Conservation (phyloP, 1,140 invertebrate genomes). For the Bombus haemorrhoidalis region DNA sequence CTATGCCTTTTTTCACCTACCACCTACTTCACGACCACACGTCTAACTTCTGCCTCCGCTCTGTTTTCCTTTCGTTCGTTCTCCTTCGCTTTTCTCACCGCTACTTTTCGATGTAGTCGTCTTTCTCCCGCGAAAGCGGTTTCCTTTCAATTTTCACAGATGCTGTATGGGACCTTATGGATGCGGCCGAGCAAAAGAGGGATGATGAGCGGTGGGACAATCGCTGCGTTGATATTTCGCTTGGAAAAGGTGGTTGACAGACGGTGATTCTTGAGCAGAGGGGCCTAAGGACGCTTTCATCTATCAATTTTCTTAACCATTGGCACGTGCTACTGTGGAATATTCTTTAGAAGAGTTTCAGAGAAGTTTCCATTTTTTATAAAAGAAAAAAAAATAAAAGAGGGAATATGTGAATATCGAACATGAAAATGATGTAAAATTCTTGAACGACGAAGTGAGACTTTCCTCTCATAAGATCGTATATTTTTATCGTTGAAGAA, state of each 20-base stretch:
- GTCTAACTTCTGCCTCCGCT: not conserved
- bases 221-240: not conserved
- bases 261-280: not conserved
- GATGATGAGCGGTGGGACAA: not conserved
- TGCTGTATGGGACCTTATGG: slow-evolving; percentile 7
- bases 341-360: not conserved
- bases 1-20: slow-evolving; percentile 44
- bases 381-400: too few relatives aligned
- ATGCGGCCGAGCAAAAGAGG: not conserved
- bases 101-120: not conserved
- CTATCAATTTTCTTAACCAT: not conserved
- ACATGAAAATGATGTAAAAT: too few relatives aligned
- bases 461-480: too few relatives aligned
- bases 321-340: not conserved
- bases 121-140: not conserved
- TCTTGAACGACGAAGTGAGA: too few relatives aligned
- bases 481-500: too few relatives aligned
- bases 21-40: slow-evolving; percentile 9
- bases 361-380: too few relatives aligned
- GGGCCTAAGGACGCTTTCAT: not conserved
- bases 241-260: not conserved
- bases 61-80: not conserved
- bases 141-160: slow-evolving; percentile 27
- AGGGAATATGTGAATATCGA: too few relatives aligned
- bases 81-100: not conserved